Evolutionary conservation across 2,888 invertebrate species (phyloP).

Genomic region (Theodoxus fluviatilis): DNA sequence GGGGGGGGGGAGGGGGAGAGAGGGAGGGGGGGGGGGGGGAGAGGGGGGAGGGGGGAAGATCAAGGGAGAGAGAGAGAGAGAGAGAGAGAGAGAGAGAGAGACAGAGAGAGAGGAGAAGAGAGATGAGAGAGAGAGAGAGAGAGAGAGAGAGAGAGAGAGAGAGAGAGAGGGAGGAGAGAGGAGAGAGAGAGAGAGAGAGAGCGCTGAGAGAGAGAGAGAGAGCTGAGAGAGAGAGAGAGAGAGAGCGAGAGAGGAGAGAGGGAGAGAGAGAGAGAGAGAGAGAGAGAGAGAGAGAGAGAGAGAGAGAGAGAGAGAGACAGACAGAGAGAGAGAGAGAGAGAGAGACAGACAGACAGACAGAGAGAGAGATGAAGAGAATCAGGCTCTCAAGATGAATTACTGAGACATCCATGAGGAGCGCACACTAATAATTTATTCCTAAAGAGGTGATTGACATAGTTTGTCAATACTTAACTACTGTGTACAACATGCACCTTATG

Average conservation of each 20-base stretch:
- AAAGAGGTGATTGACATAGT: too few relatives aligned
- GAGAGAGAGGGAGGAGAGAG: background rate
- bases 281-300: background rate
- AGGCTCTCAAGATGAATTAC: too few relatives aligned
- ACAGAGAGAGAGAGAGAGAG: constrained; percentile 12
- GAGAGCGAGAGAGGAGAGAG: background rate
- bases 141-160: background rate
- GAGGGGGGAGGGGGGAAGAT: background rate
- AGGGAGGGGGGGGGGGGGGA: background rate
- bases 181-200: background rate
- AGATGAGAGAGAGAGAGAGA: background rate
- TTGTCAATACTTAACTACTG: too few relatives aligned
- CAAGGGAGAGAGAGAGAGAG: background rate
- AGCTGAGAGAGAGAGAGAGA: background rate
- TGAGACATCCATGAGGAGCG: too few relatives aligned
- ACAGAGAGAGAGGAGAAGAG: background rate
- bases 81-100: constrained; percentile 14
- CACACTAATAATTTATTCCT: too few relatives aligned
- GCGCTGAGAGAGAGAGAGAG: background rate
- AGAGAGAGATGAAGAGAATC: background rate
- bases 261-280: background rate
- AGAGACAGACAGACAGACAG: constrained; percentile 15
- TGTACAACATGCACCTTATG: too few relatives aligned
- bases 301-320: constrained; percentile 7
- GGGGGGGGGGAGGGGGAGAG: background rate